phyloP scores from a whole-genome alignment of 2,113 vertebrate genomes.

The Phaetusa simplex region DNA sequence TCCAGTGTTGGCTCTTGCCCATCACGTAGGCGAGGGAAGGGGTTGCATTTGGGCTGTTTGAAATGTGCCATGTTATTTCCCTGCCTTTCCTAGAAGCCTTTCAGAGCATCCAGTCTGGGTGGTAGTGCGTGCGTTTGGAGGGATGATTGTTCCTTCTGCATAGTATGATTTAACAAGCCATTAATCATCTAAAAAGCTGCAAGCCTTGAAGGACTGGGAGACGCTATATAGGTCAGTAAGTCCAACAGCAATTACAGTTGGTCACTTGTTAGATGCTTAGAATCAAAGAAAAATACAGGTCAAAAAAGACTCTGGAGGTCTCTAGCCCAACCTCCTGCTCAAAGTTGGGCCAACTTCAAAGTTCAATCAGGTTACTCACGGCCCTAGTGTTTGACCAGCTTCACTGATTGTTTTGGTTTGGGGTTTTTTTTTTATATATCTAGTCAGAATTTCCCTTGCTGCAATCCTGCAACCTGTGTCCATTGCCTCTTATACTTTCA shows the following conservation, averaged over 20 bases:
- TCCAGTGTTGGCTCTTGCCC: not conserved
- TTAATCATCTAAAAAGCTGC: not conserved
- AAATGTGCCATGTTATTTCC: not conserved
- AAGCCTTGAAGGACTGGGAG: conserved; percentile 11
- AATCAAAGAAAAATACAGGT: not conserved
- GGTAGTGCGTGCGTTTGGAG: not conserved
- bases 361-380: not conserved
- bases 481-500: not conserved
- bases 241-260: not conserved
- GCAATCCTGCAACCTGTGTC: not conserved
- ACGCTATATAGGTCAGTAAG: not conserved
- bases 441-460: not conserved
- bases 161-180: not conserved
- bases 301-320: not conserved
- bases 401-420: not conserved
- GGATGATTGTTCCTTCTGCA: not conserved
- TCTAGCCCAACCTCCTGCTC: not conserved
- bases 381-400: not conserved
- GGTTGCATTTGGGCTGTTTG: not conserved
- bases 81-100: conserved; percentile 1
- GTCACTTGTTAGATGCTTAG: not conserved
- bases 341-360: not conserved
- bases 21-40: accelerated
- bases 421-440: not conserved
- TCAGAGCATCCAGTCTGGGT: not conserved